phyloP scores from a whole-genome alignment of 2,888 invertebrate species.

The Ophion ventricosus region DNA sequence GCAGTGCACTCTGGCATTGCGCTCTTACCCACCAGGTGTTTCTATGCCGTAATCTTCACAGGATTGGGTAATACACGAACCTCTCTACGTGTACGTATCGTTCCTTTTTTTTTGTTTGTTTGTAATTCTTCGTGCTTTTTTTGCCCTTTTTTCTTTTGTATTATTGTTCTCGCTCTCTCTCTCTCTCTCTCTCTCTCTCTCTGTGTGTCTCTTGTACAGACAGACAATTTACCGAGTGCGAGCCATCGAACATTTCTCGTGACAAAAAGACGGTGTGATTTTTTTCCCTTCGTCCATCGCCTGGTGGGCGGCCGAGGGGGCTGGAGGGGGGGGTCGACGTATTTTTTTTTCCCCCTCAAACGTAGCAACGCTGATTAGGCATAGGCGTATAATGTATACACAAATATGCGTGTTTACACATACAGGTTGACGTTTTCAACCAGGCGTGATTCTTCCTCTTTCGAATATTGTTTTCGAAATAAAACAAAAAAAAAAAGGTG shows the following conservation, averaged over 20 bases:
- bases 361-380: conserved; percentile 18
- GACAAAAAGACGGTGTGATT: conserved; percentile 32
- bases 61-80: conserved; percentile 80
- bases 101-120: conserved; percentile 23
- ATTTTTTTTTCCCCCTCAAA: conserved; percentile 28
- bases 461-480: neutral
- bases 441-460: neutral
- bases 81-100: conserved; percentile 70
- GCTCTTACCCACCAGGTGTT: conserved; percentile 82
- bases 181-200: conserved; percentile 38
- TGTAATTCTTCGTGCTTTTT: conserved; percentile 9
- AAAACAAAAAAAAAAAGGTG: neutral
- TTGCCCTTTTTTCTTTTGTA: conserved; percentile 12
- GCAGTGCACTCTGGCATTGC: conserved; percentile 83
- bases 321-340: conserved; percentile 3
- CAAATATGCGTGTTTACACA: neutral
- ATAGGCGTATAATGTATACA: neutral
- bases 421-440: neutral
- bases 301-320: neutral
- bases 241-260: conserved; percentile 19
- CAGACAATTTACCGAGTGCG: neutral
- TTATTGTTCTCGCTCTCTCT: conserved; percentile 27
- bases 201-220: too few species aligned
- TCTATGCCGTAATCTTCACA: conserved; percentile 82
- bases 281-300: neutral